phyloP scores from a whole-genome alignment of 2,888 invertebrate species.

The Lissocephala sabroskyi region DNA sequence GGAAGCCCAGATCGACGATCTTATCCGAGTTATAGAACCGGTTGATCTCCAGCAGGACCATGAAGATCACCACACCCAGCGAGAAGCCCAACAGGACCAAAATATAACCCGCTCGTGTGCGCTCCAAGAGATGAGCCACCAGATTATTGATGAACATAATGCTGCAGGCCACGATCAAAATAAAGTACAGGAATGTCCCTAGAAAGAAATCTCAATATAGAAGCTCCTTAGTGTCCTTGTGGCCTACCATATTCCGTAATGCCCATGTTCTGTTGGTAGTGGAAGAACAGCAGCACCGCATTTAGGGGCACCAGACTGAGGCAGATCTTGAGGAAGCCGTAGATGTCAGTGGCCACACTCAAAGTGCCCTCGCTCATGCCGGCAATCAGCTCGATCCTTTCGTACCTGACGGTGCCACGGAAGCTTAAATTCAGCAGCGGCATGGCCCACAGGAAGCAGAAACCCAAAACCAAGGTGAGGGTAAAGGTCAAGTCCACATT shows the following conservation, averaged over 20 bases:
- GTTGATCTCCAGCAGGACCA: conserved; percentile 5
- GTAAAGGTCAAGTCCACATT: conserved; percentile 2
- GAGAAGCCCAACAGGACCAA: conserved; percentile 15
- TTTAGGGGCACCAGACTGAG: neutral
- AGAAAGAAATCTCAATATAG: no score
- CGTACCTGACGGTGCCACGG: neutral
- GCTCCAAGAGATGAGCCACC: no score
- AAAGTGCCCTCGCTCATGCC: conserved; percentile 12
- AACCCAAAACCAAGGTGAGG: conserved; percentile 4
- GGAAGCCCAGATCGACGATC: conserved; percentile 1
- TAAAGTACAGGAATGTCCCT: conserved; percentile 1
- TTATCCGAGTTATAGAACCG: no score
- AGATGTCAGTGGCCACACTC: conserved; percentile 4
- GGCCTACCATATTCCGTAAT: no score
- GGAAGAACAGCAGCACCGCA: neutral
- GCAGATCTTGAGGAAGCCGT: neutral
- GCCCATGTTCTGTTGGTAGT: no score
- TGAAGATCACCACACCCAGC: conserved; percentile 17
- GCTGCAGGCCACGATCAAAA: conserved; percentile 12
- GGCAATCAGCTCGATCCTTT: conserved; percentile 14
- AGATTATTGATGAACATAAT: no score
- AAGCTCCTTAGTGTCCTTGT: no score
- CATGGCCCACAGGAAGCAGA: conserved; percentile 16
- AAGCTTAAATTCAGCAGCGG: conserved; percentile 11
- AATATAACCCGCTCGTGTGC: no score